Evolutionary conservation across 1,140 invertebrate genomes (phyloP).

Genomic region (Odontomachus brunneus): DNA sequence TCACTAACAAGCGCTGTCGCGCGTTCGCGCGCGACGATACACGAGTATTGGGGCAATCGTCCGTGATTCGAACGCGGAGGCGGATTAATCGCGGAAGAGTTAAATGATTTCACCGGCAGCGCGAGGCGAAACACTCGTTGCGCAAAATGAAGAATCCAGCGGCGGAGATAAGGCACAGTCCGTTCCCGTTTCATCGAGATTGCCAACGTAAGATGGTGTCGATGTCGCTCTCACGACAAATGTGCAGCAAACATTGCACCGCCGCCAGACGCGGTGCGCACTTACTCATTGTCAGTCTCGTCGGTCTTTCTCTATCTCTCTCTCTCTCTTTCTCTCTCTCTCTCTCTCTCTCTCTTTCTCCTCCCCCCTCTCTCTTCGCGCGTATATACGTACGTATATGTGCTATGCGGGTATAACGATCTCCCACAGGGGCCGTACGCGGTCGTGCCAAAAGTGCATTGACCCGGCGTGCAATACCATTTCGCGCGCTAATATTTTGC

Average conservation of each 20-base stretch:
- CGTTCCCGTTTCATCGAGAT: conserved; percentile 51
- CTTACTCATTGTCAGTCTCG: conserved; percentile 68
- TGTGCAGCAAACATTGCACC: conserved; percentile 66
- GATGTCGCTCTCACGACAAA: conserved; percentile 66
- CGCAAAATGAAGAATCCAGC: conserved; percentile 25
- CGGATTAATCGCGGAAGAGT: neutral
- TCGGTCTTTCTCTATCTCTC: neutral
- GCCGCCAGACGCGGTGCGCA: conserved; percentile 35
- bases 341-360: conserved; percentile 4
- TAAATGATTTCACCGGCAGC: neutral
- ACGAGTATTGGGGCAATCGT: neutral
- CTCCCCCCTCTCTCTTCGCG: neutral
- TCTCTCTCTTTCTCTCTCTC: conserved; percentile 6
- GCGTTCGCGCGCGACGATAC: neutral
- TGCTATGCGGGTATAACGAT: conserved; percentile 55
- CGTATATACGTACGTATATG: neutral
- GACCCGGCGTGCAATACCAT: conserved; percentile 59
- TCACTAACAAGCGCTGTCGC: too few species aligned
- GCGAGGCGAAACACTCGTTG: conserved; percentile 9
- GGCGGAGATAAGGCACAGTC: conserved; percentile 18
- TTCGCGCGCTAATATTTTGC: conserved; percentile 63
- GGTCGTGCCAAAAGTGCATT: conserved; percentile 70
- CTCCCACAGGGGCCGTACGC: conserved; percentile 16
- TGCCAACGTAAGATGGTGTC: conserved; percentile 63
- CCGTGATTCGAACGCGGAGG: neutral